Evolutionary conservation across 2,888 invertebrate genomes (phyloP), one percentile per base, ranked within the genome.

Genomic region (Acleris literana): DNA sequence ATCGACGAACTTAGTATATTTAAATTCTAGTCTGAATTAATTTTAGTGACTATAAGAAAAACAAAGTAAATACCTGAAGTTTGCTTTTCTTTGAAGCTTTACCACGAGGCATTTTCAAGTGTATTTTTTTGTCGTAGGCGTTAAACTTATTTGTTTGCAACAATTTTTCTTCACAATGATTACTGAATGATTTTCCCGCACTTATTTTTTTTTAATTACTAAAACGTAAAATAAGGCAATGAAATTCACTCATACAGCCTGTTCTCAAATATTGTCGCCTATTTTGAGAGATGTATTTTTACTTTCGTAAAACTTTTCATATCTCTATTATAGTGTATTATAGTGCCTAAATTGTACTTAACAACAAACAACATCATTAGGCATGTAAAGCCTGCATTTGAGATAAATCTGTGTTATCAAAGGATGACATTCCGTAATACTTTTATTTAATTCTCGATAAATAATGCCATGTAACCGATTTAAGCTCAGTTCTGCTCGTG

Each of bases 401-500:
- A 39, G 72, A 64, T 72, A 68, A 69, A 68, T 68, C 59, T 46
- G 48, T 18, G 25, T 64, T 70, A 70, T 70, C 69, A 65, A 22
- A 59, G 64, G 63, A 53, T 59, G 64, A 59, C 64, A 56, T 65
- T 56, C 60, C 56, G 64, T 68, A 60, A 55, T 80, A 83, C 13
- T 78, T 76, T 81, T 80, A 82, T 78, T 73, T 80, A 82, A 79
- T 73, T 64, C 67, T 63, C 76, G 77, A 79, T 80, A 80, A 79
- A 81, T 78, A 76, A 76, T 73, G 74, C 69, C 55, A 70, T 70
- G 70, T 73, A 72, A 75, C 70, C 69, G 73, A 76, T 79, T 73
- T 69, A 72, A 70, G 77, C 72, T 84, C 86, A 90, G 88, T 90
- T 69, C 74, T 76, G 79, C 80, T 76, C 80, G 81, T 74, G 82